Percentiles rank a stretch among this genome's conserved stretches.
Conservation (phyloP, 2,113 vertebrate species). For the Gulo gulo region DNA sequence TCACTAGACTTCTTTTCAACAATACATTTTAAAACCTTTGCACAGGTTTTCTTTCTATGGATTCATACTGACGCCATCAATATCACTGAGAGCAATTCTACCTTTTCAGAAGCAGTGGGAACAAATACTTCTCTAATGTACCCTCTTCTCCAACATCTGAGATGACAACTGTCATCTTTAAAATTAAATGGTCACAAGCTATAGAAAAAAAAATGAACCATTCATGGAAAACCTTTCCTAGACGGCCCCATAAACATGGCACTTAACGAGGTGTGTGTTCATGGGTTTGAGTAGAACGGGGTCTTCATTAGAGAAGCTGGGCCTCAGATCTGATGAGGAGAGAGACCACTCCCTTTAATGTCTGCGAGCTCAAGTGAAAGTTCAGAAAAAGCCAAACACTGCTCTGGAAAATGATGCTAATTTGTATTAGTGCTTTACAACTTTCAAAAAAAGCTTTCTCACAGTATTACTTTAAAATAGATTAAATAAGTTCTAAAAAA, state of each 20-base stretch:
- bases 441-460: constrained; percentile 17
- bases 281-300: background rate
- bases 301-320: background rate
- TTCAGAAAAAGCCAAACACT: background rate
- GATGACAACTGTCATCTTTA: constrained; percentile 24
- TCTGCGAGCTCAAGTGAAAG: background rate
- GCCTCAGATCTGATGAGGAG: background rate
- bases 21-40: background rate
- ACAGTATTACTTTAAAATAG: constrained; percentile 35
- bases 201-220: background rate
- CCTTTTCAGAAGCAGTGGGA: background rate
- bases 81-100: background rate
- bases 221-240: background rate
- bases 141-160: background rate
- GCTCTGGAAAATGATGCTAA: background rate
- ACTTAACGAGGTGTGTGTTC: background rate
- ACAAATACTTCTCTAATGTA: background rate
- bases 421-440: background rate
- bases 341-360: too few relatives aligned
- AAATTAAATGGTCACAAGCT: constrained; percentile 19
- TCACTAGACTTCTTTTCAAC: constrained; percentile 20
- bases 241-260: background rate
- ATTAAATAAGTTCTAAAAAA: constrained; percentile 44
- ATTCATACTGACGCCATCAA: background rate
- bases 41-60: constrained; percentile 19